These are phyloP conservation scores for Aphidoletes aphidimyza DNA, from an alignment of 2,888 invertebrate species.

Conservation along the genomic window DNA sequence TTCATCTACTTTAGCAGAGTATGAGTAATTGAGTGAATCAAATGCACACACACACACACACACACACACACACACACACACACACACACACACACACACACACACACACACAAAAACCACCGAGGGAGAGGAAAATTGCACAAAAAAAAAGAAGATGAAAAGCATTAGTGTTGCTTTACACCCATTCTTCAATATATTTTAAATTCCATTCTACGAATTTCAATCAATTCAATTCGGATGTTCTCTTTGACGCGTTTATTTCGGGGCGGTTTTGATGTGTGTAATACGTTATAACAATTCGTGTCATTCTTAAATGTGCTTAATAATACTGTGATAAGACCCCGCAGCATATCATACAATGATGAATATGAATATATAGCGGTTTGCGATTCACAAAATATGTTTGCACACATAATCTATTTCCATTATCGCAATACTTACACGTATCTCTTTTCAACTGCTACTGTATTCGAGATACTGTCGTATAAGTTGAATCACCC, in stretches of 20 bases:
- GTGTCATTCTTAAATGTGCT: constrained; percentile 35
- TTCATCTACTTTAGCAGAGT: neutral
- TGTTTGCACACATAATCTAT: constrained; percentile 24
- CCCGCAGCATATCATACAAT: neutral
- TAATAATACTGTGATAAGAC: constrained; percentile 7
- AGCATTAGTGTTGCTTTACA: neutral
- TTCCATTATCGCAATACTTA: neutral
- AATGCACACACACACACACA: neutral
- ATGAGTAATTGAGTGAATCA: neutral
- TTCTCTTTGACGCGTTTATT: neutral
- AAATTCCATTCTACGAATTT: neutral
- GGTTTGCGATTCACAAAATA: neutral
- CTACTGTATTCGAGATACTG: neutral
- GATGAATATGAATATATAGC: neutral
- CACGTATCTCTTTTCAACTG: neutral
- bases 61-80: neutral
- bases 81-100: neutral
- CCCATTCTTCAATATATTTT: too few species aligned
- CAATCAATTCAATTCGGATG: neutral
- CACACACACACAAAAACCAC: neutral
- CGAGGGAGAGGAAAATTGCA: neutral
- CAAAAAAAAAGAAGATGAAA: neutral
- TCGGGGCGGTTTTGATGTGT: neutral
- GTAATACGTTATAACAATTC: neutral
- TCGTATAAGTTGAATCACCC: neutral